Evolutionary conservation across 2,888 invertebrate genomes (phyloP), one percentile per base, ranked within the genome.

Genomic region (Agelastica alni): DNA sequence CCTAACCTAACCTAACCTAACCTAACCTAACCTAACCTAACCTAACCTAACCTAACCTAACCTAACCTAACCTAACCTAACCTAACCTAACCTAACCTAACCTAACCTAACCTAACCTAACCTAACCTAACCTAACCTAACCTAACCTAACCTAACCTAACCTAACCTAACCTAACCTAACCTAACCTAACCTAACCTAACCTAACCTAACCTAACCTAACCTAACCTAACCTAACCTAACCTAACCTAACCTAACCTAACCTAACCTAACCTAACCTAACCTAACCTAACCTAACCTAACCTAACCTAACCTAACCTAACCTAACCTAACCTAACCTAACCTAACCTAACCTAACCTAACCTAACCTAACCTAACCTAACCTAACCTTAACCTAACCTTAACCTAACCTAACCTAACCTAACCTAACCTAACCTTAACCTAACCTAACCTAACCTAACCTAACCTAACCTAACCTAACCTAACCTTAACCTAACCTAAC

Each of bases 391-490:
- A 34, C 34, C 34, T 34, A 34, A 34, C 34, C 30, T 34, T 14
- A 34, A 34, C 34, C 34, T 34, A 34, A 34, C 34, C 14, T 14
- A 34, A 4, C 14, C 14, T 6, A 14, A 13, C 34, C 14, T 14
- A 34, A 13, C 34, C 14, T 14, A 34, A 13, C 34, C 9, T 4
- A 34, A 4, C 14, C 14, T 14, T 14, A 13, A 13, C 14, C 34
- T 34, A 34, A 34, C 34, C 34, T 34, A 34, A 34, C 34, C 34
- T 34, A 34, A 34, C 14, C 34, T 34, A 34, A 34, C 34, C 34
- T 34, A 34, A 34, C 34, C 34, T 34, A 34, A 34, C 34, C 34
- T 34, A 34, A 34, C 34, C 34, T 34, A 34, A 34, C 34, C 34
- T 34, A 34, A 34, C 34, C 34, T n/a, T 34, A 34, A 34, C 34